Conservation (phyloP, 2,113 vertebrate genomes). For the Thalassoma bifasciatum region DNA sequence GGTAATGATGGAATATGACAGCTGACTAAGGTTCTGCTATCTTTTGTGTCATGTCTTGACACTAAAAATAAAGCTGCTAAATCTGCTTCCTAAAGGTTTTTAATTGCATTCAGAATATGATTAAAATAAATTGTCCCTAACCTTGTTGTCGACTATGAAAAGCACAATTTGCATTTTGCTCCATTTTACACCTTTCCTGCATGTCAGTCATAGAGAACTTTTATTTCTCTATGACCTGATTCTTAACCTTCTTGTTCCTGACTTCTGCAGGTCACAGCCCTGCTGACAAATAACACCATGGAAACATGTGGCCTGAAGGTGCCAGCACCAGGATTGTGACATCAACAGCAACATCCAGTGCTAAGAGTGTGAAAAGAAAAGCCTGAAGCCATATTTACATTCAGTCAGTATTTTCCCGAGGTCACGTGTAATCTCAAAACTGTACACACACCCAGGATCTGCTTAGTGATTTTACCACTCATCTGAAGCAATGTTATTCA, state of each 20-base stretch:
- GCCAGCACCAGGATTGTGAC: background rate
- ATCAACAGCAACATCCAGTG: background rate
- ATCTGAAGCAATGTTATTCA: too few species aligned
- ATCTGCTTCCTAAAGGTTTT: too few species aligned
- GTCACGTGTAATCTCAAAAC: too few species aligned
- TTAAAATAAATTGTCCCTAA: too few species aligned
- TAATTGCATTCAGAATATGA: too few species aligned
- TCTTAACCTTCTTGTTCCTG: background rate
- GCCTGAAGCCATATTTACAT: too few species aligned
- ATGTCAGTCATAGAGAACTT: background rate
- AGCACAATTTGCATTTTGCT: background rate
- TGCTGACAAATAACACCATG: background rate
- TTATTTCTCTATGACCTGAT: background rate
- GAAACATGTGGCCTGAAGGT: background rate
- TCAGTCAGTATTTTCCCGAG: too few species aligned
- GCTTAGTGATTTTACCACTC: too few species aligned
- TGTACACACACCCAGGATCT: too few species aligned
- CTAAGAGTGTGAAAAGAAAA: conserved; percentile 15
- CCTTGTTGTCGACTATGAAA: background rate
- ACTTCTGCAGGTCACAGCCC: background rate
- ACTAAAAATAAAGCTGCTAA: too few species aligned
- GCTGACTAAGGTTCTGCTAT: background rate
- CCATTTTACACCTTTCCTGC: background rate
- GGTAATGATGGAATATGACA: background rate
- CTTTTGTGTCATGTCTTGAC: background rate